Conservation (phyloP, 2,113 vertebrate genomes). For the Stictonetta naevosa region DNA sequence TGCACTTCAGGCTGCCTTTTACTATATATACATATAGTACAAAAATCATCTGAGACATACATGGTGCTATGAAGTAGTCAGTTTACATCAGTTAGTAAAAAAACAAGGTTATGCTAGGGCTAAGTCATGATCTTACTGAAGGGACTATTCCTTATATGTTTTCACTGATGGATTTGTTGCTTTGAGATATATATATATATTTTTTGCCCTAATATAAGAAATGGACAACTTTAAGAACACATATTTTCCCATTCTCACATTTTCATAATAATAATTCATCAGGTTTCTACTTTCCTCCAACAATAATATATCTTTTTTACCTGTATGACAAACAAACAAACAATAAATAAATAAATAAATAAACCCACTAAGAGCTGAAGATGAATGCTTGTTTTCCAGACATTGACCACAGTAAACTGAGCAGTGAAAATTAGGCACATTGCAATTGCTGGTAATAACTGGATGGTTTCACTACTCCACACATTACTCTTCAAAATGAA, state of each 20-base stretch:
- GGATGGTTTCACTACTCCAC: not conserved
- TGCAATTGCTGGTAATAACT: not conserved
- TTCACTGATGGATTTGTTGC: not conserved
- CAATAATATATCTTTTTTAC: not conserved
- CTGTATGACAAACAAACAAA: not conserved
- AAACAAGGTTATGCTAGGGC: not conserved
- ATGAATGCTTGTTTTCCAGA: conserved; percentile 33
- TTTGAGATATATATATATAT: not conserved
- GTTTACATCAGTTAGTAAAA: not conserved
- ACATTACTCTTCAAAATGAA: conserved; percentile 8
- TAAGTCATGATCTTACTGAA: not conserved
- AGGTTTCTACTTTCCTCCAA: not conserved
- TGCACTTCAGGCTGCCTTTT: not conserved
- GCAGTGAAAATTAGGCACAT: conserved; percentile 40
- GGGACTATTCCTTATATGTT: not conserved
- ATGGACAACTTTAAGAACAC: not conserved
- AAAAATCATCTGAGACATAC: not conserved
- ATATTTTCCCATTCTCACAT: not conserved
- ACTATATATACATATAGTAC: not conserved
- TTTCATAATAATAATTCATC: not conserved
- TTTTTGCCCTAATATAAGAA: not conserved
- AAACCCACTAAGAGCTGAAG: not conserved
- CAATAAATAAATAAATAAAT: not conserved
- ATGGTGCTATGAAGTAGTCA: not conserved
- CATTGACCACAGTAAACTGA: conserved; percentile 1